Evolutionary conservation across 2,797 vertebrate genomes (phyloP).

Genomic region (Tapera naevia): DNA sequence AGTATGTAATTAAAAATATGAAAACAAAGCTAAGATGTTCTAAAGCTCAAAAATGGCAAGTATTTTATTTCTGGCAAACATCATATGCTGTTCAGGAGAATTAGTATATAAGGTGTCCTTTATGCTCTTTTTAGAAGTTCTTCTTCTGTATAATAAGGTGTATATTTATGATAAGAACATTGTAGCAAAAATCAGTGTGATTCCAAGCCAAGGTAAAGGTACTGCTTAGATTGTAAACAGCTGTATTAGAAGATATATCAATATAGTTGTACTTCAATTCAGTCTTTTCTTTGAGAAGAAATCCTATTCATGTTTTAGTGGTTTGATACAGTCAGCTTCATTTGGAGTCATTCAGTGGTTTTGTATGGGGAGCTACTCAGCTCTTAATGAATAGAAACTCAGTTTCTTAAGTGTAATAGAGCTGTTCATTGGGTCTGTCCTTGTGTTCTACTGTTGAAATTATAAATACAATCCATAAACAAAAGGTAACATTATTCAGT

Average conservation of each 20-base stretch:
- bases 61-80: neutral
- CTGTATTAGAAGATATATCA: constrained; percentile 67
- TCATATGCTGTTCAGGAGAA: neutral
- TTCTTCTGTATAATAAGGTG: constrained; percentile 44
- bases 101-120: neutral
- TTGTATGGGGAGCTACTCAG: constrained; percentile 64
- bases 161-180: constrained; percentile 60
- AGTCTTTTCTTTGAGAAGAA: constrained; percentile 72
- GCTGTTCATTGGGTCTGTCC: constrained; percentile 63
- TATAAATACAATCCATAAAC: constrained; percentile 50
- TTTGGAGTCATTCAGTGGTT: constrained; percentile 71
- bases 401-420: constrained; percentile 71
- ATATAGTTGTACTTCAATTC: constrained; percentile 72
- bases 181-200: constrained; percentile 57
- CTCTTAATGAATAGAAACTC: constrained; percentile 71
- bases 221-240: constrained; percentile 66
- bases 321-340: constrained; percentile 71
- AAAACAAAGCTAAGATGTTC: neutral
- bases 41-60: neutral
- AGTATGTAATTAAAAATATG: neutral
- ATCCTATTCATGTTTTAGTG: constrained; percentile 75
- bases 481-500: constrained; percentile 38
- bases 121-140: too few species aligned
- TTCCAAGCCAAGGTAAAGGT: constrained; percentile 78
- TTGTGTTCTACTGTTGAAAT: constrained; percentile 67